phyloP scores from a whole-genome alignment of 2,113 vertebrate species.

The Mus pahari region DNA sequence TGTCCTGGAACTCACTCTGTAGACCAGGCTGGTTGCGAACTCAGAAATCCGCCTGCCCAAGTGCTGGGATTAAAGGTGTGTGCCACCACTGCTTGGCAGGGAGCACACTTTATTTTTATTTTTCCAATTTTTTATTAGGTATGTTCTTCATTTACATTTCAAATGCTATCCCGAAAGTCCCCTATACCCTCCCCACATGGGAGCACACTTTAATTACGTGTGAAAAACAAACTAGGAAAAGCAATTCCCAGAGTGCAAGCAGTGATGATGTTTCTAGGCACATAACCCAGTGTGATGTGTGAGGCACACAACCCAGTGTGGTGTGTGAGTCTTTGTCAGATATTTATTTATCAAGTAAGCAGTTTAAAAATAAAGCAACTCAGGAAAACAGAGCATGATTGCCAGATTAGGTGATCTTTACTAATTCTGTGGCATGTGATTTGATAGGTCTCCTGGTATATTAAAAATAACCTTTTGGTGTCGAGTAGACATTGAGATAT shows the following conservation, averaged over 20 bases:
- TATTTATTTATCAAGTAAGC: neutral
- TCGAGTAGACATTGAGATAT: neutral
- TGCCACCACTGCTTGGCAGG: too few species aligned
- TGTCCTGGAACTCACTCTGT: too few species aligned
- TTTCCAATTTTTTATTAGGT: too few species aligned
- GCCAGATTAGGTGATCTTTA: neutral
- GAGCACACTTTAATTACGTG: neutral
- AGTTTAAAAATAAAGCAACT: neutral
- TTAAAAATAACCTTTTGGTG: conserved; percentile 3
- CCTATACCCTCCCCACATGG: too few species aligned
- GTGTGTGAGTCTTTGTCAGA: neutral
- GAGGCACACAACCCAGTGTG: neutral
- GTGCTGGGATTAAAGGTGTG: too few species aligned
- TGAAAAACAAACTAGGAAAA: neutral
- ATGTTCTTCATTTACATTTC: too few species aligned
- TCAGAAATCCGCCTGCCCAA: too few species aligned
- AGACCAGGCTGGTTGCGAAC: too few species aligned
- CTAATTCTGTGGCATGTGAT: neutral
- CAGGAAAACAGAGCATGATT: neutral
- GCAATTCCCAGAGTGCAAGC: neutral
- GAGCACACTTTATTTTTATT: too few species aligned
- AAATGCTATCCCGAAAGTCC: too few species aligned
- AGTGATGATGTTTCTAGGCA: neutral
- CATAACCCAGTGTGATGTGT: neutral
- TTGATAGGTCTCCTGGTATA: neutral